Percentiles rank a stretch among this genome's conserved stretches.
Evolutionary conservation across 2,113 vertebrate species (phyloP).

Genomic region (Otis tarda): DNA sequence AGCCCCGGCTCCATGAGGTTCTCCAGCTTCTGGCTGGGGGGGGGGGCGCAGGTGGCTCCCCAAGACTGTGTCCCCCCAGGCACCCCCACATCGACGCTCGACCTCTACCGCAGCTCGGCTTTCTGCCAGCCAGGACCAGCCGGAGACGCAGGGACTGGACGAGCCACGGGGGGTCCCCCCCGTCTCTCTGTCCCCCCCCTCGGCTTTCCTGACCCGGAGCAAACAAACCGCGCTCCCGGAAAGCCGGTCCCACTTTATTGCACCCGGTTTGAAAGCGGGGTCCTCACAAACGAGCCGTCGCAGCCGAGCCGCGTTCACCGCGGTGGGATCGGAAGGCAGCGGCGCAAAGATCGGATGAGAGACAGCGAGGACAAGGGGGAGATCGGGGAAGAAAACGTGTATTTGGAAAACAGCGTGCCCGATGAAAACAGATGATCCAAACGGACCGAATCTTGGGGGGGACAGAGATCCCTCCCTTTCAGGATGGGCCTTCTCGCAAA

Average conservation of each 20-base stretch:
- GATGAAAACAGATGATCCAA: not conserved
- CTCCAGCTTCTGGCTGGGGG: too few species aligned
- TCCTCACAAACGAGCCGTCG: not conserved
- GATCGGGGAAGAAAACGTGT: rapidly evolving
- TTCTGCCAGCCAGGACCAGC: not conserved
- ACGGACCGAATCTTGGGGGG: not conserved
- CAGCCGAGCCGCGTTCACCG: too few species aligned
- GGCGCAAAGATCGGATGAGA: not conserved
- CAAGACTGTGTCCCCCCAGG: not conserved
- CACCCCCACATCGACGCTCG: too few species aligned
- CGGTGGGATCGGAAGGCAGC: not conserved
- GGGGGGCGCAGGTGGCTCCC: not conserved
- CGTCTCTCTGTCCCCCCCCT: too few species aligned
- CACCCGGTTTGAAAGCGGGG: not conserved
- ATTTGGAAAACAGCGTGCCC: not conserved
- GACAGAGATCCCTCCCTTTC: not conserved
- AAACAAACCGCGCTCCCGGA: not conserved
- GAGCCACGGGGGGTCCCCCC: not conserved
- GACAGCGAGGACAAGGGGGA: not conserved
- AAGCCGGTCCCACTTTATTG: not conserved
- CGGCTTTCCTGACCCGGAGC: not conserved
- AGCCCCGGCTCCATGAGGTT: not conserved
- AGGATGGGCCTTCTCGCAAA: not conserved
- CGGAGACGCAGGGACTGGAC: not conserved
- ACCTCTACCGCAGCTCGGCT: not conserved